phyloP scores from a whole-genome alignment of 1,140 invertebrate genomes.

The Tetramorium simillimum region DNA sequence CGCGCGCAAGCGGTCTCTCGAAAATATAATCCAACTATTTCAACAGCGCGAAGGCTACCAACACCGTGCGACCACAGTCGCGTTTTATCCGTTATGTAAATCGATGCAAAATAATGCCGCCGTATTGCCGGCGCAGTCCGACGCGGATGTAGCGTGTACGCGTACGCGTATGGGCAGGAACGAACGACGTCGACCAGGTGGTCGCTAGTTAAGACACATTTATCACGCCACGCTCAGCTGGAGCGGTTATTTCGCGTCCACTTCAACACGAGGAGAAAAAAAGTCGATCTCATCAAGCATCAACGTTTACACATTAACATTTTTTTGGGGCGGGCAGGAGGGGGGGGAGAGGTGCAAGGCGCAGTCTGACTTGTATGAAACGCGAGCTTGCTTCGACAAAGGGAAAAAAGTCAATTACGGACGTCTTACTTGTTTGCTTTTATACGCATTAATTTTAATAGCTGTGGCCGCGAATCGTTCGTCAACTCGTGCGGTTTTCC shows the following conservation, averaged over 20 bases:
- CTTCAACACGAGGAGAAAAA: neutral
- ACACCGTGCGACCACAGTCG: constrained; percentile 47
- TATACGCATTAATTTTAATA: constrained; percentile 23
- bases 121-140: constrained; percentile 26
- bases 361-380: neutral
- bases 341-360: neutral
- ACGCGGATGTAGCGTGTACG: constrained; percentile 49
- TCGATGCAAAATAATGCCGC: constrained; percentile 83
- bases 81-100: constrained; percentile 85
- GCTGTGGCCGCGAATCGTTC: neutral
- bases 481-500: neutral
- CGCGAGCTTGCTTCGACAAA: neutral
- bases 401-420: neutral
- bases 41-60: constrained; percentile 75
- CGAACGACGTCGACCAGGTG: constrained; percentile 40
- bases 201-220: constrained; percentile 57
- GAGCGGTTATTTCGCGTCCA: neutral
- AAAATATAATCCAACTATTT: constrained; percentile 83
- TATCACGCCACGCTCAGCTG: constrained; percentile 7
- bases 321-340: neutral
- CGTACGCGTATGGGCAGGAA: constrained; percentile 20
- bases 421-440: constrained; percentile 17
- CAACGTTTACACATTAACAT: constrained; percentile 5
- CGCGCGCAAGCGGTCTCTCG: neutral
- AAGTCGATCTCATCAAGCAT: constrained; percentile 32